Evolutionary conservation across 1,140 invertebrate genomes (phyloP), one percentile per base, ranked within the genome.

Genomic region (Lutraria rhynchaena): DNA sequence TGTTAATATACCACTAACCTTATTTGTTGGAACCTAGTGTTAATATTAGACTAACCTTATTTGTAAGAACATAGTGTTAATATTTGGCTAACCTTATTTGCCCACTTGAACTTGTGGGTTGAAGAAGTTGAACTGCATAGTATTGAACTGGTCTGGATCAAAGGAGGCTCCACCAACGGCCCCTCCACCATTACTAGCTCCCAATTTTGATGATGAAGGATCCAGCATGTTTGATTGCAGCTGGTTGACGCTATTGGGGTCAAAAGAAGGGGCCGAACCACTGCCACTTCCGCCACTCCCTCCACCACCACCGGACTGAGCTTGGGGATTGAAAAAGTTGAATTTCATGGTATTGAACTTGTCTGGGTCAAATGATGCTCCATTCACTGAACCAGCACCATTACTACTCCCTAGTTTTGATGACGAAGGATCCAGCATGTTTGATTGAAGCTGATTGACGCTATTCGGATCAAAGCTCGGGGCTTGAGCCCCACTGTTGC

Each of bases 241-340:
- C 31, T 76, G 41, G 31, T 76, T 76, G 17, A 76, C 74, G 22
- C 44, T 44, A 22, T 76, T 76, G 9, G 74, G 74, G 37, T 76
- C 74, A 53, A 63, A 76, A 1, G 49, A 63, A 27, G 74, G 74
- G n/a, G 60, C 49, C 60, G 63, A 74, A 33, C 67, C 41, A 46
- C 58, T 33, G 31, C 76, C 19, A 19, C 76, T 22, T 9, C 76
- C 41, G 19, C 76, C 41, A 27, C 76, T 44, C 3, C 76, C 41
- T 13, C 51, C 55, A 24, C 67, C 49, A 15, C 63, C 63, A 5
- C 70, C 35, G 35, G 51, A n/a, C 44, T 65, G 49, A 55, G 60
- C 61, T 31, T 75, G 73, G 22, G 84, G 84, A 53, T 85, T 85
- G 27, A 85, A 85, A 44, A 83, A 85, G 58, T 77, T 85, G 33